Evolutionary conservation across 35 echinoderm and acorn worm species (phyloP), one percentile per base, ranked within the genome.

Genomic region (Chiridota heheva): DNA sequence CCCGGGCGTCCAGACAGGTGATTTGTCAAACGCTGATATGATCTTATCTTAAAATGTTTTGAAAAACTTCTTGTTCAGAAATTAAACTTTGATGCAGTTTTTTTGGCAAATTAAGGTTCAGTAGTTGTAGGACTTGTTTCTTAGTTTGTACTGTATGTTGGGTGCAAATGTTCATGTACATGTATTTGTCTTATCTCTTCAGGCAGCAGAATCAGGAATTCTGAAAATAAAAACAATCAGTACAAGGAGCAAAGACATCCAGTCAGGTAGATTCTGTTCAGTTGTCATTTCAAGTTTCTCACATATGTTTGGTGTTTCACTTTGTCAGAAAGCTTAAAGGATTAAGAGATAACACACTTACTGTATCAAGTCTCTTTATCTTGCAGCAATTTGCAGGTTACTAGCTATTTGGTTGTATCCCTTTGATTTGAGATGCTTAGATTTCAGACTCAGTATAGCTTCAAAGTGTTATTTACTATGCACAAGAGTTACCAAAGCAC

Each of bases 131-230:
- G n/a, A n/a, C n/a, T n/a, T n/a, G n/a, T n/a, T n/a, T n/a, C n/a
- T n/a, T n/a, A n/a, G n/a, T n/a, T n/a, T n/a, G n/a, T n/a, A n/a
- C n/a, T n/a, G 22, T 53, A 53, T 10, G 48, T 22, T 22, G 48
- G 48, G 48, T 53, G 10, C 22, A 22, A 53, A 53, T 53, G 48
- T 53, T 53, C 10, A 53, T 53, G 22, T 53, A 22, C 48, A 13
- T 53, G 10, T 53, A 22, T n/a, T 81, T 22, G 38, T 31, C 66
- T 35, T 26, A 22, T 47, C 25, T 36, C 49, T 61, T 13, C 79
- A 97, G 93, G 93, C 93, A 65, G 93, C 93, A 44, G 93, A 97
- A 58, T 83, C 93, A 42, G 93, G 89, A 4, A 97, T 97, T 30
- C 53, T 97, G 45, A 97, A 91, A 72, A 82, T 97, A 33, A 82